Evolutionary conservation across 2,888 invertebrate genomes (phyloP).

Genomic region (Limnephilus rhombicus): DNA sequence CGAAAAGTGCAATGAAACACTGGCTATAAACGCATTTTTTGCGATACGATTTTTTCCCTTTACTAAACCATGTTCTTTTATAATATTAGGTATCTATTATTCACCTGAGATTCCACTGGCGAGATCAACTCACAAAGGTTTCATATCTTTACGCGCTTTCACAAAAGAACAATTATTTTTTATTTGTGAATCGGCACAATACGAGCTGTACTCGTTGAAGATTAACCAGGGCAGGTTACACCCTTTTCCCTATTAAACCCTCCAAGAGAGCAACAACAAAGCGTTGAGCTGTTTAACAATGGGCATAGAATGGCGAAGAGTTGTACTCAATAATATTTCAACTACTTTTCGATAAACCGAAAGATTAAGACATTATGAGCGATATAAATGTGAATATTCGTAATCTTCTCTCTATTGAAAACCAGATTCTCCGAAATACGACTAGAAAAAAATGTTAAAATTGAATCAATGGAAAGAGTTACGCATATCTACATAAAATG

Average conservation of each 20-base stretch:
- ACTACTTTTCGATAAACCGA: background rate
- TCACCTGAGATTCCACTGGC: background rate
- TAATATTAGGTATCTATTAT: background rate
- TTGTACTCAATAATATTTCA: background rate
- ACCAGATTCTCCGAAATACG: background rate
- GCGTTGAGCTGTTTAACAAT: background rate
- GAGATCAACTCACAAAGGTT: background rate
- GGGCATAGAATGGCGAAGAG: background rate
- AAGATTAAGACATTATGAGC: background rate
- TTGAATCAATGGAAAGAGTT: background rate
- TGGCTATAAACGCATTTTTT: background rate
- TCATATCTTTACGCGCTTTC: background rate
- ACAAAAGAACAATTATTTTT: conserved; percentile 22
- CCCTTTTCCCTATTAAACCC: background rate
- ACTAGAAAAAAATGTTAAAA: background rate
- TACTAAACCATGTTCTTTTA: background rate
- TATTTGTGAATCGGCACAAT: conserved; percentile 13
- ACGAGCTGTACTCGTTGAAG: background rate
- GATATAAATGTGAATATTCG: background rate
- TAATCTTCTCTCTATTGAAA: background rate
- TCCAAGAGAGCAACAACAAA: background rate
- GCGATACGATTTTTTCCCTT: background rate
- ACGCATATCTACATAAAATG: background rate
- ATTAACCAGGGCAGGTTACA: conserved; percentile 23
- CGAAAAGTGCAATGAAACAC: background rate